phyloP scores from a whole-genome alignment of 2,888 invertebrate species.

The Hymenopus coronatus region DNA sequence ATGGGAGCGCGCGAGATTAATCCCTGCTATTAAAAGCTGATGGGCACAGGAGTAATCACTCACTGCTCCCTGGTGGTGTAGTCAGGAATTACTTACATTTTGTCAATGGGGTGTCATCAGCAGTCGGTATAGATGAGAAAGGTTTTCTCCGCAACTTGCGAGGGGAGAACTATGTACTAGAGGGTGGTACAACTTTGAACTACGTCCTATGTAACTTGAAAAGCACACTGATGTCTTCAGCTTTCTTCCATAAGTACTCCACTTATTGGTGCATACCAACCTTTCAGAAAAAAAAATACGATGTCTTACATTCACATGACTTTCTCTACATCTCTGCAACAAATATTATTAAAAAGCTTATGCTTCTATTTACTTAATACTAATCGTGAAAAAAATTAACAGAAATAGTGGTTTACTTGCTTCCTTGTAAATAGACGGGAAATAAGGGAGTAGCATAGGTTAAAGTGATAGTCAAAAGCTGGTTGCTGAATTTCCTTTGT shows the following conservation, averaged over 20 bases:
- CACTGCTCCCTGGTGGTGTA: neutral
- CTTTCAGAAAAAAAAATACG: too few species aligned
- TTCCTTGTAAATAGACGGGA: too few species aligned
- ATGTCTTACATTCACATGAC: too few species aligned
- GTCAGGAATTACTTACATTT: conserved; percentile 16
- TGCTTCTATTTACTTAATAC: too few species aligned
- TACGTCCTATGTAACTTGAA: neutral
- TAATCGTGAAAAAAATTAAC: too few species aligned
- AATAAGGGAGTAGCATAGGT: too few species aligned
- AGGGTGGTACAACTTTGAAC: neutral
- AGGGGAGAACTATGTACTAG: neutral
- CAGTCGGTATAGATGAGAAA: neutral
- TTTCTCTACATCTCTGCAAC: too few species aligned
- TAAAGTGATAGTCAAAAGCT: too few species aligned
- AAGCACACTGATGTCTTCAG: neutral
- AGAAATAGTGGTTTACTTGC: too few species aligned
- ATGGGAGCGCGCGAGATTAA: conserved; percentile 12
- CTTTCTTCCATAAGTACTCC: neutral
- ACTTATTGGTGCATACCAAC: too few species aligned
- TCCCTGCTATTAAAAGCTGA: conserved; percentile 18
- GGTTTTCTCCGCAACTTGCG: neutral
- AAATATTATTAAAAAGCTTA: too few species aligned
- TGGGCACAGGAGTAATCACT: conserved; percentile 17
- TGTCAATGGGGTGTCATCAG: conserved; percentile 10
- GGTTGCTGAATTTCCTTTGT: too few species aligned